Evolutionary conservation across 2,888 invertebrate genomes (phyloP).

Genomic region (Pyrochroa serraticornis): DNA sequence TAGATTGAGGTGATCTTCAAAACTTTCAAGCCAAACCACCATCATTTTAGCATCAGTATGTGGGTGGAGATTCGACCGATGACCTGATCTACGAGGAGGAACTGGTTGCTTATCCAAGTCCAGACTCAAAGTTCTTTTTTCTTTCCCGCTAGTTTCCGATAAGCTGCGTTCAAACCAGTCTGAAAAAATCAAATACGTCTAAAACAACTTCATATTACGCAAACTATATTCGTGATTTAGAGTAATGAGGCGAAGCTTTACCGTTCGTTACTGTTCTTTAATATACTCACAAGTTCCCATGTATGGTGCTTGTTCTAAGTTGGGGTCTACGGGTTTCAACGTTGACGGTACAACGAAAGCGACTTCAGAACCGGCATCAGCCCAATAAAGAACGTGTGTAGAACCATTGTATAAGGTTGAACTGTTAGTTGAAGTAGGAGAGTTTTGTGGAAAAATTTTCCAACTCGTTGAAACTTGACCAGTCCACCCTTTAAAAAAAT

Average conservation of each 20-base stretch:
- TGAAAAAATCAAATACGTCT: slow-evolving; percentile 33
- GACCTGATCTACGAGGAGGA: slow-evolving; percentile 62
- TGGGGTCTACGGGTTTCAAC: slow-evolving; percentile 43
- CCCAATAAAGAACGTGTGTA: slow-evolving; percentile 90
- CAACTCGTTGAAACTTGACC: slow-evolving; percentile 89
- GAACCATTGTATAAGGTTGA: slow-evolving; percentile 73
- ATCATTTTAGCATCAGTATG: slow-evolving; percentile 77
- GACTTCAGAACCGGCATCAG: slow-evolving; percentile 91
- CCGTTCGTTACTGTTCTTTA: not conserved
- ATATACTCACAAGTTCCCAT: slow-evolving; percentile 48
- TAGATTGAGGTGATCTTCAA: slow-evolving; percentile 88
- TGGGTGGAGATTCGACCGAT: slow-evolving; percentile 63
- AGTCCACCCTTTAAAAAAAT: slow-evolving; percentile 69
- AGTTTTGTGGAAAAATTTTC: slow-evolving; percentile 54
- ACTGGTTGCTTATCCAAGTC: slow-evolving; percentile 73
- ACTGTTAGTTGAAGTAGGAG: slow-evolving; percentile 42
- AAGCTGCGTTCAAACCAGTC: slow-evolving; percentile 64
- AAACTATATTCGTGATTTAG: no score
- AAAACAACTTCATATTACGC: no score
- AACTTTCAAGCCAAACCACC: slow-evolving; percentile 95
- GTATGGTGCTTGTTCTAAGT: slow-evolving; percentile 39
- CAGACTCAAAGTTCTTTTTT: slow-evolving; percentile 73
- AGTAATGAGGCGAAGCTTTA: no score
- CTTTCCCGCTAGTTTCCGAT: slow-evolving; percentile 58
- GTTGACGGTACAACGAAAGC: slow-evolving; percentile 89